These are phyloP conservation scores for Macroglossus sobrinus DNA, from an alignment of 2,113 vertebrate genomes.

Conservation along the genomic window DNA sequence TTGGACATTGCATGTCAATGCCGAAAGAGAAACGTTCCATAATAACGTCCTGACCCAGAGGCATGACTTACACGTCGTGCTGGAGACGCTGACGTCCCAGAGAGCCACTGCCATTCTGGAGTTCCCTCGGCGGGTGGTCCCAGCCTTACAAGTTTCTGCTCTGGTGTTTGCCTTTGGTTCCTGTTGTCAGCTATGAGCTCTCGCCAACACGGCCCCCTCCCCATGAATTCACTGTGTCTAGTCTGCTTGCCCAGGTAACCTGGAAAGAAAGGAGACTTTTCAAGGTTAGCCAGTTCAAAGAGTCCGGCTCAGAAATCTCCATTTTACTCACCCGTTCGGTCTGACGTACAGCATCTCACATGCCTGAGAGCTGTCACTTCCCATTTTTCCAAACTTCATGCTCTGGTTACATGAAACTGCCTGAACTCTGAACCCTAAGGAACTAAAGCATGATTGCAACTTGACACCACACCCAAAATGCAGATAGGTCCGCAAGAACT, in stretches of 20 bases:
- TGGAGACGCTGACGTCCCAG: neutral
- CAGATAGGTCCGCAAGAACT: neutral
- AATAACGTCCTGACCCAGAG: neutral
- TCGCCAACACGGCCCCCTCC: neutral
- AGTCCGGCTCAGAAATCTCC: neutral
- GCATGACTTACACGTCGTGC: neutral
- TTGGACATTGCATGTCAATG: neutral
- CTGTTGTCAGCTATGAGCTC: neutral
- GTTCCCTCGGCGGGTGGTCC: neutral
- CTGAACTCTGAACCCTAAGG: neutral
- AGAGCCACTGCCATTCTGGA: neutral
- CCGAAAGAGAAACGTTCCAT: neutral
- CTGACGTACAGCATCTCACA: rapidly evolving
- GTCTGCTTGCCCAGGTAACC: neutral
- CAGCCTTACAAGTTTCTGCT: neutral
- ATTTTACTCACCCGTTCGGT: neutral
- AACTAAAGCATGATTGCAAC: neutral
- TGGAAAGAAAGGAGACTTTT: neutral
- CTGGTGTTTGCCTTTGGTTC: neutral
- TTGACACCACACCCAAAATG: neutral
- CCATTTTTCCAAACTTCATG: neutral
- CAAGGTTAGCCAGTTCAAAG: neutral
- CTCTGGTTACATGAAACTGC: neutral
- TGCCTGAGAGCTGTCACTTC: neutral
- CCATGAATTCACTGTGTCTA: neutral